A percentile compares a stretch with the other conserved stretches of the same genome.
These are phyloP conservation scores for Picathartes gymnocephalus DNA, from an alignment of 2,113 vertebrate species.

Conservation along the genomic window DNA sequence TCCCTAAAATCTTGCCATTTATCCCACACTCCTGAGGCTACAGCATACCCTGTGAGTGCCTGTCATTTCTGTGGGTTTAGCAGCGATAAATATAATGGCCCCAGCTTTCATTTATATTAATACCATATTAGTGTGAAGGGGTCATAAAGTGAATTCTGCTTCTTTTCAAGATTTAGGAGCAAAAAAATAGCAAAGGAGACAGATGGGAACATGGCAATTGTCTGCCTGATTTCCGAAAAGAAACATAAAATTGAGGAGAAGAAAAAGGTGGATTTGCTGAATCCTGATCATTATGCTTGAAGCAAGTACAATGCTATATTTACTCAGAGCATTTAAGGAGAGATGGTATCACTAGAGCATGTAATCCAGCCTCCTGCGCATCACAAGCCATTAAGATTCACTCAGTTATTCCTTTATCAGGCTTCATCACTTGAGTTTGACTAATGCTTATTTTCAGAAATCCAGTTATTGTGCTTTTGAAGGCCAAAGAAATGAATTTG, in stretches of 20 bases:
- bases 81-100: not conserved
- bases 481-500: not conserved
- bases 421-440: conserved; percentile 22
- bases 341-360: not conserved
- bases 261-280: not conserved
- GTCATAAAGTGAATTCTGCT: not conserved
- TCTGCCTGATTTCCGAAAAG: not conserved
- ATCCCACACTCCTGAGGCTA: not conserved
- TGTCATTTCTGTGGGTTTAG: not conserved
- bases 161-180: not conserved
- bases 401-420: not conserved
- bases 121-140: not conserved
- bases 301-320: not conserved
- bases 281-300: not conserved
- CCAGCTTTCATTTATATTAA: not conserved
- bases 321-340: not conserved
- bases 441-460: conserved; percentile 43
- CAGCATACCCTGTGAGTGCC: not conserved
- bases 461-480: conserved; percentile 8
- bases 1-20: not conserved
- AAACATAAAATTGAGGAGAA: not conserved
- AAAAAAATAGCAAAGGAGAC: not conserved
- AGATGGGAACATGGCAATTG: not conserved
- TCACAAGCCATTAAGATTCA: not conserved
- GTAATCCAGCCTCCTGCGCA: not conserved